A percentile compares a stretch with the other conserved stretches of the same genome.
These are phyloP conservation scores for Ispidina lecontei DNA, from an alignment of 2,797 vertebrate genomes.

Conservation along the genomic window DNA sequence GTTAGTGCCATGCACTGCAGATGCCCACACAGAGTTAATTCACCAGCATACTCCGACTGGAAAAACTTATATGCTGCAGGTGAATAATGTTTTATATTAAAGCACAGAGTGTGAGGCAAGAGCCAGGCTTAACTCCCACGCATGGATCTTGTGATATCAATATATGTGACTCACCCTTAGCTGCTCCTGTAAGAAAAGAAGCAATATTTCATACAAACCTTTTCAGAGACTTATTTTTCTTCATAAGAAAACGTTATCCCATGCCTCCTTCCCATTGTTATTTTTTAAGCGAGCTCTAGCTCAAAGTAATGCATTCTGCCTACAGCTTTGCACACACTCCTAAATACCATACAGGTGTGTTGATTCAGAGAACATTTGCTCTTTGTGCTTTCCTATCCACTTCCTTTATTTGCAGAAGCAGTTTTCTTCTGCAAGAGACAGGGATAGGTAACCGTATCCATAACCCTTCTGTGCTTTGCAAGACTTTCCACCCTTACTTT, in stretches of 20 bases:
- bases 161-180: conserved; percentile 43
- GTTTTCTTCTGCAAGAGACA: background rate
- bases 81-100: conserved; percentile 50
- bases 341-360: background rate
- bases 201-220: background rate
- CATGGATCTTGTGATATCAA: conserved; percentile 4
- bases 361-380: background rate
- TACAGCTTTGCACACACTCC: background rate
- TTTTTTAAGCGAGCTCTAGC: background rate
- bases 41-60: background rate
- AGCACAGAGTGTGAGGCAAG: background rate
- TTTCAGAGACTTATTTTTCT: background rate
- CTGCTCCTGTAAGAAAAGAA: background rate
- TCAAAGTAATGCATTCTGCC: background rate
- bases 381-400: background rate
- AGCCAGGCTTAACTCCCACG: conserved; percentile 29
- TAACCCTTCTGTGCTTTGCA: background rate
- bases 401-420: background rate
- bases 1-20: background rate
- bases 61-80: background rate
- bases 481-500: background rate
- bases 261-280: background rate
- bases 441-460: background rate
- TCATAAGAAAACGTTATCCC: background rate
- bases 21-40: background rate